Conservation (phyloP, 2,113 vertebrate species). For the Vireo altiloquus region DNA sequence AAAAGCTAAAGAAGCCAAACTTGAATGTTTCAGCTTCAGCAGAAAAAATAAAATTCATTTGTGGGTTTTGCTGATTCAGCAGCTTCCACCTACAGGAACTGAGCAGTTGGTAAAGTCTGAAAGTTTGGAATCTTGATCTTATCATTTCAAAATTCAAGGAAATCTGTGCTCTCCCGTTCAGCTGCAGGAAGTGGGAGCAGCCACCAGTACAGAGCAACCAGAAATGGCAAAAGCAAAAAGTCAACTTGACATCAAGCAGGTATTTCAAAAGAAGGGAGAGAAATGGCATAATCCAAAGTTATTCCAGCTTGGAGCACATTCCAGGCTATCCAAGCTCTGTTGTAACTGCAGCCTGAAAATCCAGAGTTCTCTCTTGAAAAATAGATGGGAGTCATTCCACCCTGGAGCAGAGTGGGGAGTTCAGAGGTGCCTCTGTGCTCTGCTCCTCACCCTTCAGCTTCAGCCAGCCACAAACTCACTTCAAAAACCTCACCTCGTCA, state of each 20-base stretch:
- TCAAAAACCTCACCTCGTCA: background rate
- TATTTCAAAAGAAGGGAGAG: background rate
- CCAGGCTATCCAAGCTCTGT: background rate
- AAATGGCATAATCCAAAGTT: fast-evolving
- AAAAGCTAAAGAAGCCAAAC: background rate
- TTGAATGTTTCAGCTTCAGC: background rate
- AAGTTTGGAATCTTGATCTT: background rate
- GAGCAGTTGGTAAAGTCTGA: background rate
- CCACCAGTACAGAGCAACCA: background rate
- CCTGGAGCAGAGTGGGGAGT: background rate
- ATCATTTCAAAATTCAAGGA: background rate
- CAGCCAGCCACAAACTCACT: background rate
- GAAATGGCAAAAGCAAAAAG: background rate
- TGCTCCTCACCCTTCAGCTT: background rate
- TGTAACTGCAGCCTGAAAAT: background rate
- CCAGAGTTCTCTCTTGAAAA: background rate
- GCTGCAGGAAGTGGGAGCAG: background rate
- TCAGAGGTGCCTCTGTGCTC: background rate
- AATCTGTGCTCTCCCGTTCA: background rate
- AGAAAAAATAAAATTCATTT: background rate
- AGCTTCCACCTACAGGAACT: background rate
- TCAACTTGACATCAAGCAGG: fast-evolving
- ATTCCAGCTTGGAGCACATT: fast-evolving
- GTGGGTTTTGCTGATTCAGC: background rate
- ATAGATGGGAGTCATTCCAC: background rate